A percentile compares a stretch with the other conserved stretches of the same genome.
These are phyloP conservation scores for Siphlonurus alternatus DNA, from an alignment of 2,888 invertebrate species.

Conservation along the genomic window DNA sequence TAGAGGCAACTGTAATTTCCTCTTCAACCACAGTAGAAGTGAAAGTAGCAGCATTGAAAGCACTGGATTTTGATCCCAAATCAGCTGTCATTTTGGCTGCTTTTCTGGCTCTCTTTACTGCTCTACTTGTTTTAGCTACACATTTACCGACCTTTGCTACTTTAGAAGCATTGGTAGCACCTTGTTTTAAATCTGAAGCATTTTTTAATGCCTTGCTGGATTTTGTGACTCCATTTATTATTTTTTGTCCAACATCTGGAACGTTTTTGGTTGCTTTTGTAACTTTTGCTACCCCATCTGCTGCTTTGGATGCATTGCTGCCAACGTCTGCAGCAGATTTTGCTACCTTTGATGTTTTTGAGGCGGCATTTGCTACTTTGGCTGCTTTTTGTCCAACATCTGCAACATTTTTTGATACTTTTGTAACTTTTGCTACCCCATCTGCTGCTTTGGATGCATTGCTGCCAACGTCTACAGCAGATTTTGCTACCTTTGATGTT, in stretches of 20 bases:
- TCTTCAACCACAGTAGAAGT: too few relatives aligned
- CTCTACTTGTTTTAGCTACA: too few relatives aligned
- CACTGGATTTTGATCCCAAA: too few relatives aligned
- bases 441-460: background rate
- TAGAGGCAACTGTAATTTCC: too few relatives aligned
- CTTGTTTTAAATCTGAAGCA: background rate
- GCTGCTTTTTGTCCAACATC: too few relatives aligned
- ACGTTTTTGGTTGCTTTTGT: background rate
- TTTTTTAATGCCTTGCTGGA: background rate
- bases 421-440: background rate
- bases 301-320: background rate
- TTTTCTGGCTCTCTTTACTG: too few relatives aligned
- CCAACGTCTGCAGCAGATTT: background rate
- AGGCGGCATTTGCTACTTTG: too few relatives aligned
- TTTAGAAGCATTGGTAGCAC: background rate
- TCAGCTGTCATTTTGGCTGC: too few relatives aligned
- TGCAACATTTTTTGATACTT: too few relatives aligned
- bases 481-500: background rate
- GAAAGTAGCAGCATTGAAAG: too few relatives aligned
- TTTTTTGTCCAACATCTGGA: background rate
- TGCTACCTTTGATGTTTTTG: background rate
- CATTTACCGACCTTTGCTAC: background rate
- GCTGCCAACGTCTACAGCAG: background rate
- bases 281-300: background rate
- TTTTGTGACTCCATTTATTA: background rate